Conservation (phyloP, 2,888 invertebrate genomes). For the Chymomyza procnemis region DNA sequence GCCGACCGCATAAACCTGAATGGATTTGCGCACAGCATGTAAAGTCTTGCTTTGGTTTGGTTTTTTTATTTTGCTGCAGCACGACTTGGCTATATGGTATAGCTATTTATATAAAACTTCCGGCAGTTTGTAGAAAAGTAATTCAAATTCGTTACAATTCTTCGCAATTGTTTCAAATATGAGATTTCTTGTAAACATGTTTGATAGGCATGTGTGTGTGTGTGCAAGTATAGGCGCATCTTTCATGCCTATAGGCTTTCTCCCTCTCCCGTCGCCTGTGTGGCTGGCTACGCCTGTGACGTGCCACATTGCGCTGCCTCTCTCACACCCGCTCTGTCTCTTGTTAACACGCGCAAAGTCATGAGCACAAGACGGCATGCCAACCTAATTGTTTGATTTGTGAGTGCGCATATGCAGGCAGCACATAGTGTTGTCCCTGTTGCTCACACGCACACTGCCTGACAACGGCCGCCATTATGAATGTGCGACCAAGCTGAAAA, state of each 20-base stretch:
- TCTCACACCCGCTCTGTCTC: not conserved
- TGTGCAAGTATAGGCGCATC: not conserved
- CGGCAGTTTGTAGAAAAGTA: not conserved
- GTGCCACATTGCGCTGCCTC: constrained; percentile 20
- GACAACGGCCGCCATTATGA: constrained; percentile 71
- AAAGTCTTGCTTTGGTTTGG: no score
- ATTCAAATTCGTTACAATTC: not conserved
- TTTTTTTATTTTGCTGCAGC: no score
- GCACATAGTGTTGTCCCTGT: constrained; percentile 41
- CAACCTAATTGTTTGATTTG: constrained; percentile 60
- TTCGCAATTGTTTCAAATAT: not conserved
- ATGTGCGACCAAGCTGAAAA: constrained; percentile 60
- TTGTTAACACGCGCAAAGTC: constrained; percentile 68
- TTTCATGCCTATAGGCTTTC: not conserved
- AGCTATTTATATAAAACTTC: not conserved
- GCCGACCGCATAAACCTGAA: constrained; percentile 5
- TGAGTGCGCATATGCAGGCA: constrained; percentile 31
- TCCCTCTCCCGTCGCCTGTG: constrained; percentile 45
- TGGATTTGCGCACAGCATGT: not conserved
- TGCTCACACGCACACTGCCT: constrained; percentile 20
- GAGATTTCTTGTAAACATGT: not conserved
- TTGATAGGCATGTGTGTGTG: no score
- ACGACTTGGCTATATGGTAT: not conserved
- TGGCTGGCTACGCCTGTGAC: constrained; percentile 69
- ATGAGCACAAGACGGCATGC: constrained; percentile 47